Evolutionary conservation across 2,113 vertebrate genomes (phyloP).

Genomic region (Meleagris gallopavo): DNA sequence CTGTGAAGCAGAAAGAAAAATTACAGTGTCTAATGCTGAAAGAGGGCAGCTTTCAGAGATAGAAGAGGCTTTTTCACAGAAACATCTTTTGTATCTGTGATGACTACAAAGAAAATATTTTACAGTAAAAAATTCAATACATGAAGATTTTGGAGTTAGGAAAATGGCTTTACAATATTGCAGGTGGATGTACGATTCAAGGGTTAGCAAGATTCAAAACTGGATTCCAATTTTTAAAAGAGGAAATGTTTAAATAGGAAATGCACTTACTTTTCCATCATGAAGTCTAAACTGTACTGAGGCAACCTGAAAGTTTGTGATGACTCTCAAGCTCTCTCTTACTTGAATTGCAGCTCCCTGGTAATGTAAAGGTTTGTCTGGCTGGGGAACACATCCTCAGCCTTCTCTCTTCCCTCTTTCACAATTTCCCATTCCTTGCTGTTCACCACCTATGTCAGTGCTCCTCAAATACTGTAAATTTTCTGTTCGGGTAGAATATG

Average conservation of each 20-base stretch:
- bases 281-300: background rate
- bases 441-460: fast-evolving
- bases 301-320: fast-evolving
- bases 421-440: fast-evolving
- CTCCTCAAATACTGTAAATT: background rate
- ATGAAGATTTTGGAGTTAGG: background rate
- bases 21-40: background rate
- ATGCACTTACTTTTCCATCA: background rate
- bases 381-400: background rate
- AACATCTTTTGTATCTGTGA: background rate
- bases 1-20: background rate
- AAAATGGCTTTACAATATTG: fast-evolving
- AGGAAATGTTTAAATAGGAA: background rate
- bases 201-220: background rate
- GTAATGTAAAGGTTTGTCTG: background rate
- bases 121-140: background rate
- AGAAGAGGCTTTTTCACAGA: background rate
- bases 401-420: background rate
- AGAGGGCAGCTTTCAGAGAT: background rate
- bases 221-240: background rate
- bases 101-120: background rate
- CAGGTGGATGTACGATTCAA: background rate
- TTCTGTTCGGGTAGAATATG: background rate
- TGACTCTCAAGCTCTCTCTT: background rate
- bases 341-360: background rate